These are phyloP conservation scores for Drosophila santomea DNA, from an alignment of 1,140 invertebrate species.

Conservation along the genomic window DNA sequence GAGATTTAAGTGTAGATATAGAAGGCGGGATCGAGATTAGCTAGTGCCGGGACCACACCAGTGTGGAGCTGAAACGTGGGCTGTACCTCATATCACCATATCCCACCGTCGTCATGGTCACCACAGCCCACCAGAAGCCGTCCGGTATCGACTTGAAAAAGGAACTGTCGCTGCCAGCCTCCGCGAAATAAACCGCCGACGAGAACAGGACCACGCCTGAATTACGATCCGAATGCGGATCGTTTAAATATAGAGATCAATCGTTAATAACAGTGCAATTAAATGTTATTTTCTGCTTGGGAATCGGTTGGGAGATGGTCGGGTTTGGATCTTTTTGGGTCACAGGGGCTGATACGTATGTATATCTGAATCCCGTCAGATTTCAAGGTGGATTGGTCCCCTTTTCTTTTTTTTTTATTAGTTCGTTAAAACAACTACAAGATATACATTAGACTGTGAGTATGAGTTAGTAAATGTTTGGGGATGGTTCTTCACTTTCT, in stretches of 20 bases:
- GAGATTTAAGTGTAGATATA: constrained; percentile 24
- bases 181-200: constrained; percentile 99
- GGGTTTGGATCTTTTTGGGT: constrained; percentile 20
- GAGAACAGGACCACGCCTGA: constrained; percentile 99
- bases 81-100: constrained; percentile 99
- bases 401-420: constrained; percentile 2
- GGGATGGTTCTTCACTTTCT: constrained; percentile 8
- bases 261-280: constrained; percentile 28
- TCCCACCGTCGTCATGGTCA: constrained; percentile 99
- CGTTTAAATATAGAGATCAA: constrained; percentile 76
- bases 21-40: constrained; percentile 30
- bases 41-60: constrained; percentile 30
- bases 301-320: constrained; percentile 30
- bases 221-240: constrained; percentile 38
- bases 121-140: constrained; percentile 99
- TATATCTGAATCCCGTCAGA: constrained; percentile 22
- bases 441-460: constrained; percentile 73
- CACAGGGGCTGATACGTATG: constrained; percentile 8
- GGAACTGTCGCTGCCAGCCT: constrained; percentile 97
- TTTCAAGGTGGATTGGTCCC: constrained; percentile 18
- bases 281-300: constrained; percentile 58
- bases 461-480: constrained; percentile 32
- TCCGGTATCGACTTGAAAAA: constrained; percentile 99
- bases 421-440: constrained; percentile 71
- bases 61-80: constrained; percentile 57